Evolutionary conservation across 2,113 vertebrate species (phyloP), one percentile per base, ranked within the genome.

Genomic region (Antigone vipio): DNA sequence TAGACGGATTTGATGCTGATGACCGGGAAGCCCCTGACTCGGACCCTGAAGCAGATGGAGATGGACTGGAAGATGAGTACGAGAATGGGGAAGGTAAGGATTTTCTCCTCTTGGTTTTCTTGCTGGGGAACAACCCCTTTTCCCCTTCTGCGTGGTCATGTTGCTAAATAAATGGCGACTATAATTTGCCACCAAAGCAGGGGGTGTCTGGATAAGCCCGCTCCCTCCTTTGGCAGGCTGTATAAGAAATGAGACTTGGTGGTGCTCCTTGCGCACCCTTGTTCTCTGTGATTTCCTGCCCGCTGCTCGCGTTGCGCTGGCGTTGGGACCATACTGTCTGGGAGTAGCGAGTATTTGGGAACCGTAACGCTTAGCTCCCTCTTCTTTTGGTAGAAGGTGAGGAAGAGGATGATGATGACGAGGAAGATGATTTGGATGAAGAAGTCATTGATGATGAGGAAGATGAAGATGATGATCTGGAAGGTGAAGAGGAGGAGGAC

Each of bases 21-120:
- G 98, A 98, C 77, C 97, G 98, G 76, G 98, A 99, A 55, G 98
- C 98, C 15, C 98, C 98, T 1, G 98, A 98, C 94, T 99, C 98
- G 0, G 97, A 98, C 58, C 95, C 97, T 2, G 97, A 98, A 18
- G 97, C 94, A 23, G 97, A 96, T 50, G 96, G 87, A 19, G 92
- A 97, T 44, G 98, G 98, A 38, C 96, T 97, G 34, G 98, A 98
- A 5, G 97, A 98, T 5, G 97, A 96, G 0, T 97, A 96, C 21
- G 97, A 98, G 50, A 97, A 98, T 6, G 97, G 97, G 18, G 98
- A 98, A 42, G 98, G 96, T 98, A 76, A 96, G 96, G 55, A 18
- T 23, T 68, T 50, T 32, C 45, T 73, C 12, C 90, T 92, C 5
- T 89, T 96, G 93, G 86, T 84, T 94, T 69, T 78, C 17, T 55